Base-by-base conservation (phyloP, 2,113 vertebrate genomes). In the Prinia subflava region DNA sequence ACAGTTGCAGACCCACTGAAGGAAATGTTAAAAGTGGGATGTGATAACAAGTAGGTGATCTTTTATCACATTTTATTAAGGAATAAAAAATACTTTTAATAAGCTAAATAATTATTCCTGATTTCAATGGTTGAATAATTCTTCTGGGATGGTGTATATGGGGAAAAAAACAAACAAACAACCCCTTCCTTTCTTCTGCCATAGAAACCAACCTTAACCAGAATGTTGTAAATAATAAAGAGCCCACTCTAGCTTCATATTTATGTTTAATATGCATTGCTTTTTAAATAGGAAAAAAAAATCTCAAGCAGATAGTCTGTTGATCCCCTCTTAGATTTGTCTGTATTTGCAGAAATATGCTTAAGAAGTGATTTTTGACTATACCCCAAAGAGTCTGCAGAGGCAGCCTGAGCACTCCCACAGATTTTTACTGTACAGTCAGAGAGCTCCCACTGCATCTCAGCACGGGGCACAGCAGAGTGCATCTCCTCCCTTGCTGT, bases 141-240 rank as follows among this genome's bases (percentile, higher is more conserved):
- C 52, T 24, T 97, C 71, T 88, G 68, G 33, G 42, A 47, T 30
- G n/a, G 25, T 25, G 7, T 65, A 11, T 57, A 75, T 77, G 39
- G 19, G 30, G 44, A 60, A 88, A 75, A 62, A 28, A 13, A 74
- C 6, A 15, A 35, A 37, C 42, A 42, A 42, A 42, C 12, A 6
- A 16, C 42, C 11, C 9, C 28, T 39, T 78, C 63, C 75, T 96
- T 96, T 49, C 67, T 95, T 94, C 95, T 98, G 75, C 94, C 73
- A 87, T 96, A 94, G 96, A 97, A 97, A 97, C 97, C 35, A 85
- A 64, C 37, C 52, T 95, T 93, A 95, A 84, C 62, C 65, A 96
- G 82, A 75, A 80, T 12, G 17, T 50, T 95, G 47, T 91, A 96
- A 95, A 95, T 90, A 93, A 94, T 95, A 96, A 95, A 80, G 62